A percentile compares a stretch with the other conserved stretches of the same genome.
These are phyloP conservation scores for Galeruca laticollis DNA, from an alignment of 2,888 invertebrate species.

Conservation along the genomic window DNA sequence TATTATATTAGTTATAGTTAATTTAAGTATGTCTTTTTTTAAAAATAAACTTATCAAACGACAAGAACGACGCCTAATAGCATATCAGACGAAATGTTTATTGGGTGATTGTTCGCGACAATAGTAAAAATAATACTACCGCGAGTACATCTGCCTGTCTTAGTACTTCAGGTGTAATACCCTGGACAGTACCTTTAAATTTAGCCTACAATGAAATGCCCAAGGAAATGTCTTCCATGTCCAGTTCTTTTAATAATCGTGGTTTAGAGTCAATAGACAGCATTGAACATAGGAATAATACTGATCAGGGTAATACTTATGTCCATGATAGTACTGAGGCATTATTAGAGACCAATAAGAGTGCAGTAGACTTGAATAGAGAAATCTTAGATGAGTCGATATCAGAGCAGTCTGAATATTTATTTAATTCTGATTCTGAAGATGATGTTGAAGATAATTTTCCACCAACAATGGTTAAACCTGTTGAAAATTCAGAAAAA, in stretches of 20 bases:
- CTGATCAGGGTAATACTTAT: too few species aligned
- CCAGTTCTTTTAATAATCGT: not conserved
- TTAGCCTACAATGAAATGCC: too few species aligned
- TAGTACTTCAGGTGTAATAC: not conserved
- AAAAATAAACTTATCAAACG: constrained; percentile 6
- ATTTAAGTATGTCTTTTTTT: not conserved
- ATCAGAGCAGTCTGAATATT: too few species aligned
- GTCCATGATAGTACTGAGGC: too few species aligned
- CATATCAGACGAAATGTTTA: constrained; percentile 5
- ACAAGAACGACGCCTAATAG: constrained; percentile 4
- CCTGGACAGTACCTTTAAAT: too few species aligned
- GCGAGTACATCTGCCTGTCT: constrained; percentile 5
- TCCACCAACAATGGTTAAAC: too few species aligned
- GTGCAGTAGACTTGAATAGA: too few species aligned
- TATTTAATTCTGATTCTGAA: too few species aligned
- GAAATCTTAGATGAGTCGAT: too few species aligned
- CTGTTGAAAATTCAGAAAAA: too few species aligned
- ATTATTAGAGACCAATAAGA: too few species aligned
- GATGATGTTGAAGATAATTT: too few species aligned
- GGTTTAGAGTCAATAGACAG: not conserved
- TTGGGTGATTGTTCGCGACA: constrained; percentile 2
- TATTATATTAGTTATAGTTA: not conserved
- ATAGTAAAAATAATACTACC: constrained; percentile 1
- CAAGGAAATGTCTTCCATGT: not conserved
- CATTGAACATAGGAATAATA: not conserved